Base-by-base conservation (phyloP, 2,888 invertebrate species). In the Baccha elongata region DNA sequence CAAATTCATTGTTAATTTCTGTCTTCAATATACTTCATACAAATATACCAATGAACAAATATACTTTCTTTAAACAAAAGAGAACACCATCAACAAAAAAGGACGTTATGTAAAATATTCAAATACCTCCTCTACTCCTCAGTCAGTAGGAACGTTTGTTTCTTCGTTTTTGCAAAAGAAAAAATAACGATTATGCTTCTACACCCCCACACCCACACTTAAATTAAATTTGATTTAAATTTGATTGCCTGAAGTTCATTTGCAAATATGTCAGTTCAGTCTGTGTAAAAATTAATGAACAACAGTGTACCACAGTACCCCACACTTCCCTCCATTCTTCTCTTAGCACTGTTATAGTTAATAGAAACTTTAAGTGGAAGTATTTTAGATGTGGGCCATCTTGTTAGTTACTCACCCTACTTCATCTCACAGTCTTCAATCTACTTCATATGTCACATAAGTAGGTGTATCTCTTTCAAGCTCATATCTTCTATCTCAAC, bases 151-250 rank as follows among this genome's bases (percentile, higher is more conserved):
- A n/a, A n/a, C n/a, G n/a, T n/a, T n/a, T n/a, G n/a, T n/a, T n/a
- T n/a, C n/a, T n/a, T 44, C 8, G 26, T 26, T 8, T 44, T 60
- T 44, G 60, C 29, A n/a, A 7, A 44, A 60, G 60, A 60, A 60
- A 7, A 58, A 29, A 29, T 21, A 58, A 40, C 13, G 23, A 21
- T 37, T 55, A 37, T 21, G 7, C 32, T 35, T 32, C 37, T 21
- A 42, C 15, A 26, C 13, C 60, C 68, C 19, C 26, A 40, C 44
- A 40, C 15, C 40, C 40, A 42, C 60, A 35, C n/a, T 55, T 35
- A 53, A 72, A 72, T 67, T 67, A 53, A 71, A 62, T 72, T 81
- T 81, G 48, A 81, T 76, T 76, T 81, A 65, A 67, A 52, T 76
- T 52, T 76, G 80, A 81, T 75, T 81, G 65, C 81, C 48, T 26